Conservation (phyloP, 2,888 invertebrate genomes). For the Desoria tigrina region DNA sequence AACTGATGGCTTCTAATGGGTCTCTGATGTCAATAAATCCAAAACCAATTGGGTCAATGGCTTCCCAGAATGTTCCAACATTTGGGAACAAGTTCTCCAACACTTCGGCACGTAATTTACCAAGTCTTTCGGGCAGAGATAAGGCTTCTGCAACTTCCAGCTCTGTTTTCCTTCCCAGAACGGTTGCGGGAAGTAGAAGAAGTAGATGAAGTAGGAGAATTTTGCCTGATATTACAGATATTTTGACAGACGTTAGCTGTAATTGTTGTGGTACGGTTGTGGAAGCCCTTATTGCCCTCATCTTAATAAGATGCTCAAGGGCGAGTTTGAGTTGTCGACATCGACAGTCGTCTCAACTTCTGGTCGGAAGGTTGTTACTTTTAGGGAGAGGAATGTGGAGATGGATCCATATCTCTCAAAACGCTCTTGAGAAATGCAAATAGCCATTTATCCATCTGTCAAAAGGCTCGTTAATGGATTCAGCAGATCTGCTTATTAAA, state of each 20-base stretch:
- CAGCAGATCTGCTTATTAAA: slow-evolving; percentile 4
- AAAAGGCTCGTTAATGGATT: slow-evolving; percentile 9
- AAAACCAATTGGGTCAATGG: slow-evolving; percentile 31
- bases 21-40: slow-evolving; percentile 36
- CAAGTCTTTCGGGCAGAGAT: slow-evolving; percentile 27
- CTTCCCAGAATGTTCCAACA: slow-evolving; percentile 18
- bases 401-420: neutral
- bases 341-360: too few relatives aligned
- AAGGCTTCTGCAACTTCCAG: neutral
- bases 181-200: neutral
- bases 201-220: slow-evolving; percentile 18
- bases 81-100: slow-evolving; percentile 37
- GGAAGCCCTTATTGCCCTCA: too few relatives aligned
- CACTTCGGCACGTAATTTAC: slow-evolving; percentile 35
- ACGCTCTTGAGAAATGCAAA: slow-evolving; percentile 16
- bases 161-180: neutral
- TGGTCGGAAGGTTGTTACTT: too few relatives aligned
- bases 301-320: too few relatives aligned
- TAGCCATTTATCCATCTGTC: slow-evolving; percentile 14
- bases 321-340: too few relatives aligned
- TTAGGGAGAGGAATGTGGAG: too few relatives aligned
- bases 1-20: slow-evolving; percentile 41
- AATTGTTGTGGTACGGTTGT: too few relatives aligned
- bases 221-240: neutral
- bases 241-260: neutral